Evolutionary conservation across 2,888 invertebrate species (phyloP).

Genomic region (Euplagia quadripunctaria): DNA sequence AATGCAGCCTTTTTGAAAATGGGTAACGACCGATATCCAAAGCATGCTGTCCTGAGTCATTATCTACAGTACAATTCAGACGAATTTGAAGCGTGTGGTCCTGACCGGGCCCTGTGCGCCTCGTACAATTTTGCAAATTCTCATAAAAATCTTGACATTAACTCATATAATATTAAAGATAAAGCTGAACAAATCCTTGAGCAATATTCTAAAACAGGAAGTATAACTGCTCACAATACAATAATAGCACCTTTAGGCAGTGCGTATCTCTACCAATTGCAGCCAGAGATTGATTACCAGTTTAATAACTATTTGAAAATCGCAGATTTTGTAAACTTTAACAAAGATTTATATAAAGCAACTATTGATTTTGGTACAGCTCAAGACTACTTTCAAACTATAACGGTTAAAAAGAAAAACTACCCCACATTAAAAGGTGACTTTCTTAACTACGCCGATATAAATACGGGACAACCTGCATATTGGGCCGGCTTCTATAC

Average conservation of each 20-base stretch:
- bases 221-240: conserved; percentile 95
- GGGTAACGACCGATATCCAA: conserved; percentile 72
- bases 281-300: conserved; percentile 97
- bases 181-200: conserved; percentile 94
- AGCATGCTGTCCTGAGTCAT: conserved; percentile 73
- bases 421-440: conserved; percentile 94
- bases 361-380: conserved; percentile 96
- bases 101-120: conserved; percentile 65
- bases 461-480: conserved; percentile 93
- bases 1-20: conserved; percentile 70
- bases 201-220: conserved; percentile 96
- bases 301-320: conserved; percentile 96
- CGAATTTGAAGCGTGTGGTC: conserved; percentile 75
- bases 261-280: conserved; percentile 95
- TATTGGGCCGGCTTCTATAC: conserved; percentile 99
- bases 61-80: conserved; percentile 77
- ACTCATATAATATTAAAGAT: conserved; percentile 93
- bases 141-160: conserved; percentile 92
- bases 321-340: conserved; percentile 94
- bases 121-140: conserved; percentile 90
- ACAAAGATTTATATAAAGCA: conserved; percentile 90
- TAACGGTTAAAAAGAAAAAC: conserved; percentile 87
- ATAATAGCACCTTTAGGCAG: conserved; percentile 97
- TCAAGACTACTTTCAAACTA: conserved; percentile 93
- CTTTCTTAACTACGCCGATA: conserved; percentile 98